These are phyloP conservation scores for Dryadula phaetusa DNA, from an alignment of 2,888 invertebrate species.

Conservation along the genomic window DNA sequence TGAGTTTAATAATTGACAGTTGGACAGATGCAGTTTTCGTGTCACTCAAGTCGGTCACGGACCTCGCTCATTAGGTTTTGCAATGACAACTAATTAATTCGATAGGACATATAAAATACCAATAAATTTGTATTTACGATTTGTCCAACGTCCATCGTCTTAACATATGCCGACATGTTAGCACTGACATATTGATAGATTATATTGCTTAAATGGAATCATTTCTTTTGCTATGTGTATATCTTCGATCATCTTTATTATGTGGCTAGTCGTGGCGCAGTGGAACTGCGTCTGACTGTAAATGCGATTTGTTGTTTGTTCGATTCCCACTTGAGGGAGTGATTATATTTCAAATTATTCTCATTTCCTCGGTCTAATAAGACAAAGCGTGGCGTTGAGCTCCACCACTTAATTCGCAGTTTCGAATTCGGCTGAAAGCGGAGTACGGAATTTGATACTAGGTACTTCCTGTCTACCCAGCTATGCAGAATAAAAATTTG, in stretches of 20 bases:
- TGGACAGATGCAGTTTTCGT: slow-evolving; percentile 30
- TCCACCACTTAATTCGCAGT: no score
- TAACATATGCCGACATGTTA: not conserved
- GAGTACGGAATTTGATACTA: no score
- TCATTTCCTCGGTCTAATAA: no score
- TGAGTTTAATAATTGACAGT: slow-evolving; percentile 1
- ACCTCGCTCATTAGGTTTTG: slow-evolving; percentile 39
- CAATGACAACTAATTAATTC: slow-evolving; percentile 36
- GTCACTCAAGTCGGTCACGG: slow-evolving; percentile 40
- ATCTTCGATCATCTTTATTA: not conserved
- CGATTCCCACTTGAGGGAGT: no score
- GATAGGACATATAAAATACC: slow-evolving; percentile 22
- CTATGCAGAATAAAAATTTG: no score
- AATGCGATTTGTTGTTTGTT: no score
- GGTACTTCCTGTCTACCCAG: no score
- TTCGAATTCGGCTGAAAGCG: no score
- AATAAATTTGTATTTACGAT: slow-evolving; percentile 24
- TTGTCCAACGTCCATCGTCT: not conserved
- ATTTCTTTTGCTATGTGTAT: not conserved
- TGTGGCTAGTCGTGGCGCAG: not conserved
- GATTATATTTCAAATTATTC: no score
- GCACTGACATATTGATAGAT: not conserved
- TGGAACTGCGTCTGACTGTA: no score
- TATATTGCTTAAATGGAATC: not conserved
- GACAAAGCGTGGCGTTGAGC: no score